Evolutionary conservation across 2,113 vertebrate genomes (phyloP).

Genomic region (Apodemus speciosus): DNA sequence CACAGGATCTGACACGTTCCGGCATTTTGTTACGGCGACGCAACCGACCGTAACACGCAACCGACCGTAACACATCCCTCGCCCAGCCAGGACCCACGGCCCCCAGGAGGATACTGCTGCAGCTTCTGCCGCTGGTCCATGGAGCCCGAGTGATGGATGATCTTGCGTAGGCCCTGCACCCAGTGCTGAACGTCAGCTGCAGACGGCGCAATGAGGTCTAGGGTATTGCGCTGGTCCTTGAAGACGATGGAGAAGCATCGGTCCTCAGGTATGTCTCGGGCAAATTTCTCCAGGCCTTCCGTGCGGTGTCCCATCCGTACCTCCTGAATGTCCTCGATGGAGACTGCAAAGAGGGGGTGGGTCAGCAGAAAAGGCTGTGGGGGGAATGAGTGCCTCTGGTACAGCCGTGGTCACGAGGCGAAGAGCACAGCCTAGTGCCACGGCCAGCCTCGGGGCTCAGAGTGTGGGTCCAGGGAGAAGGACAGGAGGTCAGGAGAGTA

Average conservation of each 20-base stretch:
- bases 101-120: constrained; percentile 94
- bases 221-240: constrained; percentile 90
- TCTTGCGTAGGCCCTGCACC: constrained; percentile 90
- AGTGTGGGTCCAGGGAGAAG: neutral
- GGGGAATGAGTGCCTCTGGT: neutral
- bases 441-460: neutral
- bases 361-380: neutral
- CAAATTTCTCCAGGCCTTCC: constrained; percentile 92
- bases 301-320: constrained; percentile 93
- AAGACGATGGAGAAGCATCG: constrained; percentile 97
- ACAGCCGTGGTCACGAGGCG: neutral
- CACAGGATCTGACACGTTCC: neutral
- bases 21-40: neutral
- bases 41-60: too few relatives aligned
- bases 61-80: neutral
- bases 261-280: constrained; percentile 84
- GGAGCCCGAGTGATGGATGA: constrained; percentile 88
- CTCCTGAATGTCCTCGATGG: constrained; percentile 94
- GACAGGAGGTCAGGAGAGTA: neutral
- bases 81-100: neutral
- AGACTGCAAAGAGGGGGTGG: constrained; percentile 84
- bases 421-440: neutral
- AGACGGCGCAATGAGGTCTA: constrained; percentile 91
- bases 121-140: constrained; percentile 91
- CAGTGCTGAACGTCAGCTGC: constrained; percentile 87